These are phyloP conservation scores for Danaus plexippus DNA, from an alignment of 1,140 invertebrate species.

Conservation along the genomic window DNA sequence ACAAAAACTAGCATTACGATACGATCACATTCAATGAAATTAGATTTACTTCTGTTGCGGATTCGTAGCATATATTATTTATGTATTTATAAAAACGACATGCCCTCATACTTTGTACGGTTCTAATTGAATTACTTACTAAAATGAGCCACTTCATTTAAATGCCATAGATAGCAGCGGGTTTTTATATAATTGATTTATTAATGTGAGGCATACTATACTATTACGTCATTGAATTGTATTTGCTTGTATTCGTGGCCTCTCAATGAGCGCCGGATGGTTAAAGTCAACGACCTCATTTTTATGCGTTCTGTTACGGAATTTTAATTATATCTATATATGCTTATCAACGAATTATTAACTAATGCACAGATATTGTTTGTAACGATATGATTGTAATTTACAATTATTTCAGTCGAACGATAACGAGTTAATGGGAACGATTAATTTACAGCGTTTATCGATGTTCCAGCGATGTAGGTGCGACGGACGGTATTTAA, in stretches of 20 bases:
- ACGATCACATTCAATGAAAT: too few relatives aligned
- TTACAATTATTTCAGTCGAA: constrained; percentile 1
- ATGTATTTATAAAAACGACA: too few relatives aligned
- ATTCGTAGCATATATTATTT: too few relatives aligned
- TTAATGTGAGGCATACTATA: constrained; percentile 19
- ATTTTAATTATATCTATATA: constrained; percentile 42
- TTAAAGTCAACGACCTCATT: constrained; percentile 38
- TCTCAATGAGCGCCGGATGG: constrained; percentile 35
- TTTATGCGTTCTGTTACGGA: constrained; percentile 35
- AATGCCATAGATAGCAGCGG: too few relatives aligned
- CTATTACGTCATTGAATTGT: constrained; percentile 33
- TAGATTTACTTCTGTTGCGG: too few relatives aligned
- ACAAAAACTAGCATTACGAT: constrained; percentile 3
- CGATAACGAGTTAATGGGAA: too few relatives aligned
- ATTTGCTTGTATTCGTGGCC: constrained; percentile 35
- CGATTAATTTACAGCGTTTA: too few relatives aligned
- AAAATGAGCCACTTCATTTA: too few relatives aligned
- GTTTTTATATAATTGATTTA: constrained; percentile 22
- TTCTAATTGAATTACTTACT: too few relatives aligned
- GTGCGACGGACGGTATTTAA: background rate
- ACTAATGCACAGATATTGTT: constrained; percentile 13
- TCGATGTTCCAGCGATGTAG: too few relatives aligned
- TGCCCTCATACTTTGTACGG: too few relatives aligned
- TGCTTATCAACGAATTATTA: constrained; percentile 32
- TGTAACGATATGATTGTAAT: constrained; percentile 6